Percentiles rank a stretch among this genome's conserved stretches.
Conservation (phyloP, 1,140 invertebrate genomes). For the Drosophila chauvacae region DNA sequence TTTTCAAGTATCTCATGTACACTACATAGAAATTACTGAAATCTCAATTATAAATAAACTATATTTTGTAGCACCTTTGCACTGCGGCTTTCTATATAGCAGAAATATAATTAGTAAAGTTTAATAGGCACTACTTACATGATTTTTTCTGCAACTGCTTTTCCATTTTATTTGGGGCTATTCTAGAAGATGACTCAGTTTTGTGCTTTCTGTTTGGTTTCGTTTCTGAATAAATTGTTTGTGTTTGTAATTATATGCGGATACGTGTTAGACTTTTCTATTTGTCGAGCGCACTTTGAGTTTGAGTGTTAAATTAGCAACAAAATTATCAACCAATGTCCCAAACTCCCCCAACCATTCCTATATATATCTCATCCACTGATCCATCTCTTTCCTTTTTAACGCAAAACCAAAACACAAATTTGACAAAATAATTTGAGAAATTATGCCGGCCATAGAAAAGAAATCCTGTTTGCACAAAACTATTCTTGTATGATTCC, state of each 20-base stretch:
- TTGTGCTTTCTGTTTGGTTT: conserved; percentile 56
- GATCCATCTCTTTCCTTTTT: conserved; percentile 52
- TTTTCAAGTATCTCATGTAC: conserved; percentile 21
- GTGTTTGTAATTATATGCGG: conserved; percentile 47
- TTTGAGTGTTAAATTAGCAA: conserved; percentile 71
- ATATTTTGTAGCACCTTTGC: conserved; percentile 48
- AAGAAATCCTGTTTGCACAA: conserved; percentile 63
- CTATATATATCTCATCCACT: conserved; percentile 10
- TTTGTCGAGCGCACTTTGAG: conserved; percentile 66
- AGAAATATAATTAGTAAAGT: neutral
- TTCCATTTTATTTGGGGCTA: conserved; percentile 3
- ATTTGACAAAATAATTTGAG: conserved; percentile 29
- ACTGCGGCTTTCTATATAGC: conserved; percentile 6
- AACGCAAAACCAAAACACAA: conserved; percentile 74
- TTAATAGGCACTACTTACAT: conserved; percentile 10
- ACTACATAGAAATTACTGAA: conserved; percentile 21
- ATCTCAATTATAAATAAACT: conserved; percentile 17
- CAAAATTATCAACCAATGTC: conserved; percentile 35
- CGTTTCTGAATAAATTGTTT: conserved; percentile 59
- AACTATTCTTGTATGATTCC: conserved; percentile 62
- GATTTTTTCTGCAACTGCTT: conserved; percentile 29
- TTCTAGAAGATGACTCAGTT: conserved; percentile 35
- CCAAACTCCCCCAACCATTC: conserved; percentile 12
- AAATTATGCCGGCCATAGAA: conserved; percentile 40
- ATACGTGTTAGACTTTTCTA: conserved; percentile 37